Evolutionary conservation across 1,140 invertebrate genomes (phyloP), one percentile per base, ranked within the genome.

Genomic region (Papilio aristodemus): DNA sequence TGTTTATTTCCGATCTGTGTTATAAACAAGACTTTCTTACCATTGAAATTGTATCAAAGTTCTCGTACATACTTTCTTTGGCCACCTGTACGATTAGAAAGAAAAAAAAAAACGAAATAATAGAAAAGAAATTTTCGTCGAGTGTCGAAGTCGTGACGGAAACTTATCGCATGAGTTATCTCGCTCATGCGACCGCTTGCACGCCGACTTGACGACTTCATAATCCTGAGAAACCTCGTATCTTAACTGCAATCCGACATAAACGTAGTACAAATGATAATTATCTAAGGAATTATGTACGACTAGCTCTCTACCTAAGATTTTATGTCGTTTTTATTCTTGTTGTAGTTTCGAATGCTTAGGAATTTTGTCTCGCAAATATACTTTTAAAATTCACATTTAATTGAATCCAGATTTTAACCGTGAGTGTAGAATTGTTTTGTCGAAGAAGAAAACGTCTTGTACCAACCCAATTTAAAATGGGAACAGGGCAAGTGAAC

Each of bases 191-290:
- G 59, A 62, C 46, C 46, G 46, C 32, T n/a, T 37, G 59, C 59
- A 59, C 38, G 59, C 14, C 32, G 22, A 50, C 43, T 38, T 38
- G 36, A 62, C 59, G 59, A 62, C 59, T 37, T 62, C 59, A 62
- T 62, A 62, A 62, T 62, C 59, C 59, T 62, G 59, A 62, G 59
- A 62, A 62, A 62, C 59, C 59, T 39, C 17, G 14, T 62, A 62
- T 62, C 59, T 62, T 22, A 39, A 62, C 59, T 37, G 32, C 27
- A 19, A 62, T 62, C 59, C 27, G 36, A 62, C 59, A 62, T 62
- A 62, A 62, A 62, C 36, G 36, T 58, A 36, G n/a, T 59, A 62
- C 59, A 39, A 62, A 62, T 62, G 59, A 62, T 60, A 36, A 60
- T 62, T 62, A 62, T 62, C 59, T 62, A 19, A 4, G 43, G 43